These are phyloP conservation scores for Diadophis punctatus DNA, from an alignment of 2,113 vertebrate genomes.

Conservation along the genomic window DNA sequence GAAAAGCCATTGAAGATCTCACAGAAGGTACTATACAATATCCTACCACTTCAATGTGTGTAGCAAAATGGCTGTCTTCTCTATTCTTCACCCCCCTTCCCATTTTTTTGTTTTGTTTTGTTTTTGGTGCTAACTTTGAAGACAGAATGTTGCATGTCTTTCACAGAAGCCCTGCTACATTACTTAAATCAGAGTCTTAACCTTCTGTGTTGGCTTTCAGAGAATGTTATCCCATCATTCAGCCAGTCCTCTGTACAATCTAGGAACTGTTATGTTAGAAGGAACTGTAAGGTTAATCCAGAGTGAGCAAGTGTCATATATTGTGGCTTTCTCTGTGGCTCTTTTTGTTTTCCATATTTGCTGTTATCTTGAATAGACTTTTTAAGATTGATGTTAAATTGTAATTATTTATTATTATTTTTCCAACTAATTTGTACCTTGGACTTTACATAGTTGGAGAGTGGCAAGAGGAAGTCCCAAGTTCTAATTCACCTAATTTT, in stretches of 20 bases:
- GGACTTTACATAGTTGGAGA: background rate
- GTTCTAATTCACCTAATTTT: background rate
- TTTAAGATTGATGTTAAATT: background rate
- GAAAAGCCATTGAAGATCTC: constrained; percentile 96
- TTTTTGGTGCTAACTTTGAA: background rate
- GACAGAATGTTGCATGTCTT: background rate
- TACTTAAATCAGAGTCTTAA: background rate
- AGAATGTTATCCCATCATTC: background rate
- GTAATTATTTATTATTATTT: background rate
- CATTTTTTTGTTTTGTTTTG: background rate
- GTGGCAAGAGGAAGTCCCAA: background rate
- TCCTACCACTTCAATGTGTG: background rate
- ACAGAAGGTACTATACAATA: constrained; percentile 83
- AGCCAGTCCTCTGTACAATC: background rate
- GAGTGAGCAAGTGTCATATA: background rate
- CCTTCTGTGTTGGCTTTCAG: background rate
- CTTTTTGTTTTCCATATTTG: background rate
- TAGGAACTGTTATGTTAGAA: background rate
- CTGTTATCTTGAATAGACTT: background rate
- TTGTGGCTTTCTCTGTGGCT: background rate
- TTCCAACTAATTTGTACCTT: background rate
- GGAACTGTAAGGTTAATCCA: background rate
- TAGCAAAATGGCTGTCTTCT: background rate
- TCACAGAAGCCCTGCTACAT: accelerated
- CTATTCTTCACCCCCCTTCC: background rate